Base-by-base conservation (phyloP, 2,113 vertebrate genomes). In the Dipodomys spectabilis region DNA sequence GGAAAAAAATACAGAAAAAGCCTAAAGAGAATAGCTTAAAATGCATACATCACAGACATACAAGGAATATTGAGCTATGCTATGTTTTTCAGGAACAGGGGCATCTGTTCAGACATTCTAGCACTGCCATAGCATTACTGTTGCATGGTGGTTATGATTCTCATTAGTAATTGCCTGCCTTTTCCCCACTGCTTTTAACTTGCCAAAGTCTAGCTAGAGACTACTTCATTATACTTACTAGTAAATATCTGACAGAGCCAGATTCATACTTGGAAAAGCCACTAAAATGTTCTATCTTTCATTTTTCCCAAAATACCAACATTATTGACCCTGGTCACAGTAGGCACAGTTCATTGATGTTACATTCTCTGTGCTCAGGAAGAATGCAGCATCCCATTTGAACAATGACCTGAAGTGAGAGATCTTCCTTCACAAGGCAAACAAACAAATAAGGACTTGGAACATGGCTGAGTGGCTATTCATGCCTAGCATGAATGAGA, bases 91-190 rank as follows among this genome's bases (percentile, higher is more conserved):
- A 71, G 23, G n/a, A 60, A 49, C 44, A 82, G 0, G 93, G 82
- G 10, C 35, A 73, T 53, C 69, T 53, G 32, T 6, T 6, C 45
- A 92, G 75, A 4, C 78, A 71, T 67, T 82, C 57, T 28, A 28
- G 16, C 8, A 44, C 74, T 87, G 30, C 45, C 73, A 86, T 86
- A 62, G 32, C 32, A 27, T 94, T 94, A 92, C 68, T 23, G n/a
- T 39, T 67, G 74, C 86, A 86, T 89, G 88, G 86, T 92, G 82
- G 6, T 49, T 71, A 19, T 87, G 86, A 67, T 6, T 91, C 86
- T 94, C 96, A 75, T 45, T 90, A 90, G 3, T 82, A 82, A 92
- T 78, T 91, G 16, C 20, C 73, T 69, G 71, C 65, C 62, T 75
- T 95, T 72, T 28, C 88, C 65, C 53, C 30, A 78, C 0, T 90